Conservation (phyloP, 1,140 invertebrate genomes). For the Telenomus remus region DNA sequence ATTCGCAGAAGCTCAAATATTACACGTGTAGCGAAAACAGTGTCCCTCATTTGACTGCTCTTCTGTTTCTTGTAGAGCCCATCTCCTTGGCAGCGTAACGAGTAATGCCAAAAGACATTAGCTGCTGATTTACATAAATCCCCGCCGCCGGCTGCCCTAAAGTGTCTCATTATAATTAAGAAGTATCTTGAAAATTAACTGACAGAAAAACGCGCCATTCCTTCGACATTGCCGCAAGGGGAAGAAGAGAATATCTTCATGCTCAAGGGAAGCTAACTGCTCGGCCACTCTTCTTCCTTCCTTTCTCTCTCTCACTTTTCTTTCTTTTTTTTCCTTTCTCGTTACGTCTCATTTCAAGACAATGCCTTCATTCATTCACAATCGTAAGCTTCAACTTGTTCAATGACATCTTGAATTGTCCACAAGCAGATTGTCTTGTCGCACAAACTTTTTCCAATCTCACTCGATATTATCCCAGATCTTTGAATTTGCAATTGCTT, state of each 20-base stretch:
- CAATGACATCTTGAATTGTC: conserved; percentile 34
- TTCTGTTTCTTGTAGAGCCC: conserved; percentile 25
- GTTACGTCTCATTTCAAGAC: conserved; percentile 42
- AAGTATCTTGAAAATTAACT: conserved; percentile 73
- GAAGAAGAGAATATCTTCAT: conserved; percentile 53
- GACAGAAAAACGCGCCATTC: conserved; percentile 64
- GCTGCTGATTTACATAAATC: conserved; percentile 73
- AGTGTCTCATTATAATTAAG: conserved; percentile 74
- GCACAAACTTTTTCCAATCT: background rate
- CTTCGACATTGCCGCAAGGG: conserved; percentile 39
- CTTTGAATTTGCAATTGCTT: background rate
- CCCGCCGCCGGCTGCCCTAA: conserved; percentile 61
- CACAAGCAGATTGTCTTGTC: conserved; percentile 22
- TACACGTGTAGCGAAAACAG: conserved; percentile 42
- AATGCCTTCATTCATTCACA: conserved; percentile 50
- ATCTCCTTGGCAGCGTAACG: conserved; percentile 51
- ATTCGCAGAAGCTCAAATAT: conserved; percentile 19
- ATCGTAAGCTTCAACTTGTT: conserved; percentile 25
- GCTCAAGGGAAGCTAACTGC: conserved; percentile 52
- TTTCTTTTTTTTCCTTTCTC: conserved; percentile 45
- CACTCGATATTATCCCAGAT: too few species aligned
- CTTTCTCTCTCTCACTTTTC: conserved; percentile 15
- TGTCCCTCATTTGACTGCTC: conserved; percentile 15
- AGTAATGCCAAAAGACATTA: conserved; percentile 75
- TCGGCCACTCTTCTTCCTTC: conserved; percentile 35